Percentiles rank a stretch among this genome's conserved stretches.
Conservation (phyloP, 1,140 invertebrate genomes). For the Riptortus pedestris region DNA sequence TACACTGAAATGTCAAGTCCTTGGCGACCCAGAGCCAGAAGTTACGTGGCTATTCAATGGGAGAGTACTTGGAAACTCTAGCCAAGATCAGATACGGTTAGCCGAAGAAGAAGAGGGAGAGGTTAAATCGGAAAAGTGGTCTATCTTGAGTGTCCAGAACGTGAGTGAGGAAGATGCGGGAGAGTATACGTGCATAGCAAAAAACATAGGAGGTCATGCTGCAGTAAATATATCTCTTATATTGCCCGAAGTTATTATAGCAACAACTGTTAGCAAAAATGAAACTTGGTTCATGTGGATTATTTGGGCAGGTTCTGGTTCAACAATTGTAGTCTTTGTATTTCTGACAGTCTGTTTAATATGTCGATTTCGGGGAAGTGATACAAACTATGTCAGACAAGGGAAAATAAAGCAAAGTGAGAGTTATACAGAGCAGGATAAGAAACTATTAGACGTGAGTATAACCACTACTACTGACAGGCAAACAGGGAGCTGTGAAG, state of each 20-base stretch:
- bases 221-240: constrained; percentile 57
- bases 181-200: constrained; percentile 66
- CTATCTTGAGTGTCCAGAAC: constrained; percentile 60
- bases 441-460: constrained; percentile 64
- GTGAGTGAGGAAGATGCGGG: constrained; percentile 66
- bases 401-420: constrained; percentile 56
- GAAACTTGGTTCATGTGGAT: constrained; percentile 48
- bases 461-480: constrained; percentile 65
- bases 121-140: constrained; percentile 46
- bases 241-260: constrained; percentile 54
- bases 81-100: constrained; percentile 39
- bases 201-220: constrained; percentile 59
- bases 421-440: constrained; percentile 74
- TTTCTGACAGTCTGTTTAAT: constrained; percentile 45
- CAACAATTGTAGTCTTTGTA: constrained; percentile 41
- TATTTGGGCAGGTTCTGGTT: constrained; percentile 44
- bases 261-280: constrained; percentile 50
- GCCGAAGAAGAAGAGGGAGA: constrained; percentile 35
- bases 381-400: constrained; percentile 44
- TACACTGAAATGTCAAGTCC: constrained; percentile 58
- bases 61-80: constrained; percentile 43
- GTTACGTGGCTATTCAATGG: constrained; percentile 47
- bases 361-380: constrained; percentile 41
- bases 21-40: constrained; percentile 54
- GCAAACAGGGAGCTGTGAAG: constrained; percentile 37